phyloP scores from a whole-genome alignment of 2,888 invertebrate species.

The Apodemia zela region DNA sequence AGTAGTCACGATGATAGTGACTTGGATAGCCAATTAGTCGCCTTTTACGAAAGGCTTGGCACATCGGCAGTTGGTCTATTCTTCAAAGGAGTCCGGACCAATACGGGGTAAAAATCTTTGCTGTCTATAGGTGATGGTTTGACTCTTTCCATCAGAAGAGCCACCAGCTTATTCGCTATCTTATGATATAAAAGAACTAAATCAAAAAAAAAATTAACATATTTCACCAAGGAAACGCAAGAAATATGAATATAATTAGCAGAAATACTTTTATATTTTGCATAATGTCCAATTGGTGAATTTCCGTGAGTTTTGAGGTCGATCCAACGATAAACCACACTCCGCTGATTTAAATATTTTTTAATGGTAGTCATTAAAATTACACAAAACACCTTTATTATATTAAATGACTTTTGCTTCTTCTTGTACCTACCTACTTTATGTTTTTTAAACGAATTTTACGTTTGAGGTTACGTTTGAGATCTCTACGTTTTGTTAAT shows the following conservation, averaged over 20 bases:
- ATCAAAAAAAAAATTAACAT: too few species aligned
- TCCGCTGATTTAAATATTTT: neutral
- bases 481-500: neutral
- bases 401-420: neutral
- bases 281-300: slow-evolving; percentile 5
- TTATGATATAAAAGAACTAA: too few species aligned
- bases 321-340: slow-evolving; percentile 12
- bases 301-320: neutral
- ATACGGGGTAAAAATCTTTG: too few species aligned
- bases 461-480: neutral
- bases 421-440: neutral
- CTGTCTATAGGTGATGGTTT: too few species aligned
- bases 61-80: too few species aligned
- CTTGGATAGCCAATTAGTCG: too few species aligned
- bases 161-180: too few species aligned
- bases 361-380: neutral
- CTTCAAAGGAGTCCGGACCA: too few species aligned
- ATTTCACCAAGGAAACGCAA: slow-evolving; percentile 2
- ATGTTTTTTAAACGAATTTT: neutral
- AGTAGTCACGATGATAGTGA: too few species aligned
- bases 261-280: neutral
- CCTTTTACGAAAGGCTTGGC: too few species aligned
- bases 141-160: too few species aligned
- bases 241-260: neutral
- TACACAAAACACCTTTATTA: neutral